Evolutionary conservation across 2,113 vertebrate genomes (phyloP), one percentile per base, ranked within the genome.

Genomic region (Paralichthys olivaceus): DNA sequence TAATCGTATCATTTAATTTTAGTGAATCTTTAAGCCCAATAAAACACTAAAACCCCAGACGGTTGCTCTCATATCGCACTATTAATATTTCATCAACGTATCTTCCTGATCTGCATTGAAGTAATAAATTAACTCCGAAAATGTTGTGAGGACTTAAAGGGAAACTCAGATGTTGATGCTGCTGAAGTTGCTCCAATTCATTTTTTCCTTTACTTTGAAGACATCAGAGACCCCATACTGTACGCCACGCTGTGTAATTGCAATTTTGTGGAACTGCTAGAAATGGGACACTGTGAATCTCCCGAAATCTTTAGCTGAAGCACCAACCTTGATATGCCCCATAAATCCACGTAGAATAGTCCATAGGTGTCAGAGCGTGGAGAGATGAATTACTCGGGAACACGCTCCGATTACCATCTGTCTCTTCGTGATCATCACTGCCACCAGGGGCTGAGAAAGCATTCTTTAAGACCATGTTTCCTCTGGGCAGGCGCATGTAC

Each of bases 331-430:
- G 89, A 81, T 56, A 32, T 51, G 71, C 54, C 67, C 67, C 84
- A 77, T 84, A 84, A 93, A 92, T 90, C 88, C 77, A 77, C 14
- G 51, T 64, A 56, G 78, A 83, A 84, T 70, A 75, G 77, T 65
- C 72, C 56, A 61, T 60, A 74, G 80, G 79, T 84, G 85, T 87
- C 54, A 19, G 65, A 47, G 71, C 66, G 58, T 49, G 25, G 64
- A 43, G 60, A 87, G 87, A 88, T 80, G 83, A 88, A 89, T 83
- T 87, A 85, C 60, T 87, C 53, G 34, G 85, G 75, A 78, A 59
- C 49, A 22, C 65, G 58, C 66, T 81, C 84, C 80, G 87, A 89
- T 90, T 84, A 81, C 86, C 88, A 87, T 91, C 91, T 84, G 90
- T 87, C 86, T 85, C 71, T 68, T 58, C 32, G 40, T 67, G 68